Base-by-base conservation (phyloP, 2,113 vertebrate genomes). In the Mastomys natalensis region DNA sequence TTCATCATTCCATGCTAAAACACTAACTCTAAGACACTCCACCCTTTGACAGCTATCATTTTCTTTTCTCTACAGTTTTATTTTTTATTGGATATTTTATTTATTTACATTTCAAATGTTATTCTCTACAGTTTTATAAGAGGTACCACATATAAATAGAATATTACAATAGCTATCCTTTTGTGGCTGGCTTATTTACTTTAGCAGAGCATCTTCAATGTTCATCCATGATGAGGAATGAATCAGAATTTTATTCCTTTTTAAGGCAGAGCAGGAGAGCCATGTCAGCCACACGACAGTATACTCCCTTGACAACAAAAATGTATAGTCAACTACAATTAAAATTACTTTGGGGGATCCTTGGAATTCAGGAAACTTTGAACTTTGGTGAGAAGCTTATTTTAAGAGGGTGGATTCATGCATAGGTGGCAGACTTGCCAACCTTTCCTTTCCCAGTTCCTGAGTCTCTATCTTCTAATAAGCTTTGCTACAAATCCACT, bases 131-230 rank as follows among this genome's bases (percentile, higher is more conserved):
- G 77, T 53, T 84, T 53, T 93, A 31, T n/a, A 48, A 5, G 19
- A 85, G 26, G 24, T 78, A 62, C 53, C 43, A 53, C 51, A 88
- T 87, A 53, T 70, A 91, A 95, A 77, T 93, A 21, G 68, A 70
- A 55, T 82, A 37, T 84, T 91, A 26, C 2, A 72, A 72, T 85
- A 89, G 60, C 53, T 92, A 17, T 84, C 13, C 21, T 82, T 70
- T 21, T 70, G 34, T 48, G 29, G n/a, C n/a, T 64, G 26, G 8
- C 86, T 92, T 93, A n/a, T 62, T 95, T 88, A 82, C 55, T 31
- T 95, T 82, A 93, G 40, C 58, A 73, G 85, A 73, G 19, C 24
- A 66, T 93, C 60, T 84, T 91, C 13, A 72, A 21, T 45, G 7
- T 93, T 91, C 17, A 76, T 91, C 22, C 45, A 72, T 62, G 15